Evolutionary conservation across 2,113 vertebrate species (phyloP).

Genomic region (Lathamus discolor): DNA sequence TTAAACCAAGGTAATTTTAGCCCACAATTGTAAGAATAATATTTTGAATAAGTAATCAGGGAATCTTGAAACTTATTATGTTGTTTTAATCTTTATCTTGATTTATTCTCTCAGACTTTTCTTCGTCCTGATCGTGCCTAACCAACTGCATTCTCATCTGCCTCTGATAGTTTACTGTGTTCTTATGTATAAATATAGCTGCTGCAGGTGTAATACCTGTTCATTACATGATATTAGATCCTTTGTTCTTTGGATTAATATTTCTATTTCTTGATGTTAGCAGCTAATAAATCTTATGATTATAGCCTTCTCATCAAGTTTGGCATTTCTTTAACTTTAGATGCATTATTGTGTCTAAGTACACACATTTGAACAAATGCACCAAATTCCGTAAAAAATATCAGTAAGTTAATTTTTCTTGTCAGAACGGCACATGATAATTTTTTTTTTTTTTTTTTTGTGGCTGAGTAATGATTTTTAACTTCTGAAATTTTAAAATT

Average conservation of each 20-base stretch:
- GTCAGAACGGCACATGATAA: neutral
- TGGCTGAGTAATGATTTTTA: neutral
- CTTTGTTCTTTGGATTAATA: neutral
- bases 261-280: neutral
- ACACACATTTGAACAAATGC: accelerated
- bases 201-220: neutral
- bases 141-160: neutral
- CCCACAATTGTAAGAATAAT: neutral
- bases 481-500: neutral
- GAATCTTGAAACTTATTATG: neutral
- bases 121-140: neutral
- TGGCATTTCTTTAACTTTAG: neutral
- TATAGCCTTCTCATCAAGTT: neutral
- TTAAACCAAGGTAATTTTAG: neutral
- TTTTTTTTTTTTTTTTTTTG: neutral
- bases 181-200: neutral
- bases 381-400: neutral
- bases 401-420: neutral
- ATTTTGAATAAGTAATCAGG: neutral
- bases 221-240: neutral
- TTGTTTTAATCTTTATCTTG: neutral
- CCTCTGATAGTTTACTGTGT: neutral
- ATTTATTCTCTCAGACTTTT: neutral
- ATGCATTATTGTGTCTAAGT: neutral
- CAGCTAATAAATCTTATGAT: neutral